Conservation (phyloP, 1,140 invertebrate genomes). For the Drosophila simulans region DNA sequence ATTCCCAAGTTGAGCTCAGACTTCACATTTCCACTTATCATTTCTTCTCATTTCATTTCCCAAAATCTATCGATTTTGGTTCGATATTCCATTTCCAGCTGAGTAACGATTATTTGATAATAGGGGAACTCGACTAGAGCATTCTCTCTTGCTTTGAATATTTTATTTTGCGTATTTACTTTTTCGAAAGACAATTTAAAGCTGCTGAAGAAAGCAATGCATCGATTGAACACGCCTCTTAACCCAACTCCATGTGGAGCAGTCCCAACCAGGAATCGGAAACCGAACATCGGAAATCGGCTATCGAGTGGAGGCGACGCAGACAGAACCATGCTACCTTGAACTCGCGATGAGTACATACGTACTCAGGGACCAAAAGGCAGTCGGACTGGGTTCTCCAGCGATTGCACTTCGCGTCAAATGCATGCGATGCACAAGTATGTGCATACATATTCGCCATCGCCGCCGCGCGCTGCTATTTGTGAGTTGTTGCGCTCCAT, state of each 20-base stretch:
- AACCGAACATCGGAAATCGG: conserved; percentile 21
- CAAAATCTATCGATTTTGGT: no score
- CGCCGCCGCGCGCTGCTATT: conserved; percentile 54
- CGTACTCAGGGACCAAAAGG: conserved; percentile 13
- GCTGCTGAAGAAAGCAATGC: neutral
- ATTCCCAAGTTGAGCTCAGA: no score
- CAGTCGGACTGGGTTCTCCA: conserved; percentile 24
- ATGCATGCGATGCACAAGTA: conserved; percentile 12
- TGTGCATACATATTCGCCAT: neutral
- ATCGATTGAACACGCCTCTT: neutral
- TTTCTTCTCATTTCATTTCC: no score
- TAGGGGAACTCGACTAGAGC: no score
- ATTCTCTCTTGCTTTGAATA: no score
- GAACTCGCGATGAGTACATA: conserved; percentile 49
- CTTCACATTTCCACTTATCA: no score
- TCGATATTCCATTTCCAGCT: no score
- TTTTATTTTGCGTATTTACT: no score
- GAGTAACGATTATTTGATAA: no score
- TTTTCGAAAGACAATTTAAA: no score
- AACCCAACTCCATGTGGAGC: neutral
- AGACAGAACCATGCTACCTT: conserved; percentile 67
- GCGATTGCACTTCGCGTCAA: conserved; percentile 44
- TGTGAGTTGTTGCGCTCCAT: conserved; percentile 74
- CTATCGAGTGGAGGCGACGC: conserved; percentile 21
- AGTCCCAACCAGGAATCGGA: neutral